These are phyloP conservation scores for Drosophila littoralis DNA, from an alignment of 1,140 invertebrate genomes.

Conservation along the genomic window DNA sequence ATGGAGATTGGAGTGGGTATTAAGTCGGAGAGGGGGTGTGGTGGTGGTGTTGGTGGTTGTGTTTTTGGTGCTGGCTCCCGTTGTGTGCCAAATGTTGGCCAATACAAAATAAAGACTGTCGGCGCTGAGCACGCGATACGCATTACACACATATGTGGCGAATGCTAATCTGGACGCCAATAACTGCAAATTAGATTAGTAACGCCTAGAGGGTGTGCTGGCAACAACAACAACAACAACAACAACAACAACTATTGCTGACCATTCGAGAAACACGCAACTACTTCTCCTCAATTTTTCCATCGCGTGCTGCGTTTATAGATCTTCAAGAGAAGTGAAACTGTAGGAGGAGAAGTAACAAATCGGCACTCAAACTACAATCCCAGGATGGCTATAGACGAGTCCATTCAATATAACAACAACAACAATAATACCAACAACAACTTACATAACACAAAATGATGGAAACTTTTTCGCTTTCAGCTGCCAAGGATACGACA, in stretches of 20 bases:
- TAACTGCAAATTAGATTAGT: constrained; percentile 81
- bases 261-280: constrained; percentile 39
- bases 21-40: background rate
- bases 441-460: constrained; percentile 50
- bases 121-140: constrained; percentile 55
- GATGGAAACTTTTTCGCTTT: constrained; percentile 74
- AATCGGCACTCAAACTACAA: constrained; percentile 64
- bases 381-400: constrained; percentile 37
- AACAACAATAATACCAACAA: constrained; percentile 12
- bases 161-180: constrained; percentile 71
- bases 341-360: constrained; percentile 18
- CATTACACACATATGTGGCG: constrained; percentile 72
- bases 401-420: constrained; percentile 21
- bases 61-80: constrained; percentile 16
- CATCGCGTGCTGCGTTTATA: constrained; percentile 52
- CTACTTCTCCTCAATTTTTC: constrained; percentile 2
- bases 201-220: constrained; percentile 46
- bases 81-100: constrained; percentile 51
- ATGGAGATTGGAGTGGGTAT: too few relatives aligned
- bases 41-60: constrained; percentile 3
- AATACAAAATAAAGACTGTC: constrained; percentile 55
- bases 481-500: constrained; percentile 25
- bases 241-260: constrained; percentile 3
- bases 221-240: constrained; percentile 3
- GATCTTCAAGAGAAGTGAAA: constrained; percentile 27